phyloP scores from a whole-genome alignment of 2,888 invertebrate genomes.

The Nemoura dubitans region DNA sequence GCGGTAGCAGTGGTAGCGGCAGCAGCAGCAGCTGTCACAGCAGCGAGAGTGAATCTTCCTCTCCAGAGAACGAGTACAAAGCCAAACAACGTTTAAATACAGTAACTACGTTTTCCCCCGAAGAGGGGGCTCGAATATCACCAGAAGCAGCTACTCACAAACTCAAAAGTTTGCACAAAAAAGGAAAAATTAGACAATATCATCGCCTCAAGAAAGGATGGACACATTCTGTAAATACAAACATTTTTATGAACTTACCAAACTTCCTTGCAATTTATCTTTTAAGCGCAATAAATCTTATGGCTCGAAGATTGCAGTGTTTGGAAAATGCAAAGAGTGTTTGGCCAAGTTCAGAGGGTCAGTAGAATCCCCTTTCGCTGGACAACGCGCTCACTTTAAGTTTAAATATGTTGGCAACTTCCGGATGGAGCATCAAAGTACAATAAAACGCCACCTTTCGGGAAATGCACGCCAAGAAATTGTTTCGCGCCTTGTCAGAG shows the following conservation, averaged over 20 bases:
- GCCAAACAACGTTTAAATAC: too few relatives aligned
- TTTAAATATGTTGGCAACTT: slow-evolving; percentile 40
- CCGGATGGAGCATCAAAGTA: slow-evolving; percentile 22
- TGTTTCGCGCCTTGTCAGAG: slow-evolving; percentile 32
- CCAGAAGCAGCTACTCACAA: background rate
- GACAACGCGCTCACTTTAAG: slow-evolving; percentile 30
- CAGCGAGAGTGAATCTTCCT: too few relatives aligned
- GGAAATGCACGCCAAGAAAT: slow-evolving; percentile 24
- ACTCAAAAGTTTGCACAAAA: background rate
- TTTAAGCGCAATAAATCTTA: slow-evolving; percentile 32
- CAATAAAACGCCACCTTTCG: slow-evolving; percentile 36
- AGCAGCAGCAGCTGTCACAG: too few relatives aligned
- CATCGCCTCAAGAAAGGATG: slow-evolving; percentile 9
- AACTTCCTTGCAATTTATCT: slow-evolving; percentile 43
- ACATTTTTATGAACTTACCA: slow-evolving; percentile 46
- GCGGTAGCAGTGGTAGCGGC: too few relatives aligned
- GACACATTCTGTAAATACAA: slow-evolving; percentile 31
- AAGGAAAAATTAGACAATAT: background rate
- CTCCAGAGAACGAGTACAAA: too few relatives aligned
- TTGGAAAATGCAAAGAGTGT: slow-evolving; percentile 38
- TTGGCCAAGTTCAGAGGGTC: slow-evolving; percentile 25
- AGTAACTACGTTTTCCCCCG: background rate
- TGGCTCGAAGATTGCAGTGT: background rate
- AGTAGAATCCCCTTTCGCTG: slow-evolving; percentile 23
- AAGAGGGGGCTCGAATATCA: background rate